These are phyloP conservation scores for Xylocampa areola DNA, from an alignment of 2,888 invertebrate species.

Conservation along the genomic window DNA sequence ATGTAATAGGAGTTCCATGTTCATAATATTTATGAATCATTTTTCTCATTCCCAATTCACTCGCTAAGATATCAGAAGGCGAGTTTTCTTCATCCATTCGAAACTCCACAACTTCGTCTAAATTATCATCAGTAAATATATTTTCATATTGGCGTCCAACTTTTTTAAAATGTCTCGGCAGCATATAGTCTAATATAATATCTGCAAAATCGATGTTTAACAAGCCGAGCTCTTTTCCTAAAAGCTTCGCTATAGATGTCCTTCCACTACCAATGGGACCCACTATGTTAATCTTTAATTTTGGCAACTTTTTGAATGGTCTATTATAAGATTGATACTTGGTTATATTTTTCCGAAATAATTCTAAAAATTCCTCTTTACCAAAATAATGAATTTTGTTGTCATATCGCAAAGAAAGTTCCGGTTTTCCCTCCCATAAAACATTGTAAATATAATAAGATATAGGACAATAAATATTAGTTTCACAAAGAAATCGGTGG, in stretches of 20 bases:
- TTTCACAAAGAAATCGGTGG: slow-evolving; percentile 87
- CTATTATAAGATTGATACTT: slow-evolving; percentile 83
- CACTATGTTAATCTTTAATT: slow-evolving; percentile 89
- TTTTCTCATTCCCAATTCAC: slow-evolving; percentile 77
- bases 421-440: slow-evolving; percentile 91
- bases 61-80: slow-evolving; percentile 72
- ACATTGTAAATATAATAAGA: slow-evolving; percentile 87
- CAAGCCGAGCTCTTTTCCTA: slow-evolving; percentile 90
- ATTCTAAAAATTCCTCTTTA: slow-evolving; percentile 81
- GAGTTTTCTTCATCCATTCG: slow-evolving; percentile 78
- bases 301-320: slow-evolving; percentile 83
- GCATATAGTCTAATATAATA: slow-evolving; percentile 72
- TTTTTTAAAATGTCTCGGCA: slow-evolving; percentile 83
- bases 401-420: slow-evolving; percentile 85
- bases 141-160: slow-evolving; percentile 83
- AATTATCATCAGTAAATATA: slow-evolving; percentile 71
- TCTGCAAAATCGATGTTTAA: slow-evolving; percentile 86
- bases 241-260: slow-evolving; percentile 81
- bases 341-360: slow-evolving; percentile 86
- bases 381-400: slow-evolving; percentile 89
- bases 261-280: slow-evolving; percentile 90
- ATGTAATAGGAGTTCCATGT: slow-evolving; percentile 81
- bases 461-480: slow-evolving; percentile 90
- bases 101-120: slow-evolving; percentile 77
- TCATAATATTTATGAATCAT: slow-evolving; percentile 86